Conservation (phyloP, 2,888 invertebrate species). For the Amblyjoppa fuscipennis region DNA sequence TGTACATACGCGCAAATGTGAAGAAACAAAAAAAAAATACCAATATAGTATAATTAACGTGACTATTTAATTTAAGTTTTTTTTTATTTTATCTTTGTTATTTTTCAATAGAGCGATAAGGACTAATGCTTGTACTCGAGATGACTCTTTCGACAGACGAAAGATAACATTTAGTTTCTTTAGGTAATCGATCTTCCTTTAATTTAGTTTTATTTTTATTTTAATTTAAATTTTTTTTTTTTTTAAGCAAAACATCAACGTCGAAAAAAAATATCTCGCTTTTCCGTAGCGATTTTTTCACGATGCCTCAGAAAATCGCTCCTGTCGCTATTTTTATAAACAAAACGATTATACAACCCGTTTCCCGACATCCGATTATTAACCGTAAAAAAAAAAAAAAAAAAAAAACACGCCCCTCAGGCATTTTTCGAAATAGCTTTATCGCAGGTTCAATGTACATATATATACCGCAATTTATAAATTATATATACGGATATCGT, state of each 20-base stretch:
- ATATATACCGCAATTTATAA: conserved; percentile 56
- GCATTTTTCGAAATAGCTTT: neutral
- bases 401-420: conserved; percentile 13
- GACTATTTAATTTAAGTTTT: neutral
- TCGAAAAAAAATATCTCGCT: conserved; percentile 32
- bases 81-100: neutral
- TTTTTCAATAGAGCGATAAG: conserved; percentile 36
- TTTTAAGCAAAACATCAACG: neutral
- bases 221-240: too few relatives aligned
- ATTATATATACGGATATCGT: conserved; percentile 12
- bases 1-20: conserved; percentile 67
- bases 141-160: conserved; percentile 4
- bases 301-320: conserved; percentile 51
- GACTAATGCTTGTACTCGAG: conserved; percentile 26
- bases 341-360: conserved; percentile 27
- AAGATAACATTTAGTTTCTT: conserved; percentile 14
- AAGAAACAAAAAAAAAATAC: conserved; percentile 29
- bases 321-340: conserved; percentile 66
- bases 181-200: conserved; percentile 29
- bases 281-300: conserved; percentile 48
- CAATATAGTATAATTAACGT: conserved; percentile 16
- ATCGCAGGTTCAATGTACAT: conserved; percentile 49
- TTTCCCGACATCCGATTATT: neutral
- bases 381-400: neutral
- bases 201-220: neutral